phyloP scores from a whole-genome alignment of 2,888 invertebrate genomes.

The Apomyelois bistriatella region DNA sequence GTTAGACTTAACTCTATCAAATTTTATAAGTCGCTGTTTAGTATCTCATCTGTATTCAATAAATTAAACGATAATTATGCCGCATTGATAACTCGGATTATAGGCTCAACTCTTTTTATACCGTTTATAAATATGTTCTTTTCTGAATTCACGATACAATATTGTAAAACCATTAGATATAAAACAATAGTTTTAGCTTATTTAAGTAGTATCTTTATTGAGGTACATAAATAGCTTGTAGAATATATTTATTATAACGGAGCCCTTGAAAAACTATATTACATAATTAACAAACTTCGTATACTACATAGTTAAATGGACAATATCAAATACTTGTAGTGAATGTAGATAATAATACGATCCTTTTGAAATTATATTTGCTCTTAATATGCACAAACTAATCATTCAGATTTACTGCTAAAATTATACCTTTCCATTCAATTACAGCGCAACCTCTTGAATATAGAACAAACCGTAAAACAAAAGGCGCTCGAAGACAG shows the following conservation, averaged over 20 bases:
- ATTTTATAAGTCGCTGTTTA: constrained; percentile 55
- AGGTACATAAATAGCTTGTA: too few relatives aligned
- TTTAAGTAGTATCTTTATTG: too few relatives aligned
- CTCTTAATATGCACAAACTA: background rate
- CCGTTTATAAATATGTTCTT: background rate
- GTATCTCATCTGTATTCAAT: constrained; percentile 64
- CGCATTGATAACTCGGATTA: background rate
- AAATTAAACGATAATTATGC: constrained; percentile 30
- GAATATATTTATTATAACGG: too few relatives aligned
- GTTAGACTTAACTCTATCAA: constrained; percentile 52
- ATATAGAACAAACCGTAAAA: constrained; percentile 25
- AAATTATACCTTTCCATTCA: constrained; percentile 14
- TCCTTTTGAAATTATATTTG: too few relatives aligned
- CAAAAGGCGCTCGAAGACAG: constrained; percentile 31
- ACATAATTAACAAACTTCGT: too few relatives aligned
- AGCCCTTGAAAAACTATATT: too few relatives aligned
- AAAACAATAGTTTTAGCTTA: too few relatives aligned
- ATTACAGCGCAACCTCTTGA: constrained; percentile 13
- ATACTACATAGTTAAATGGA: too few relatives aligned
- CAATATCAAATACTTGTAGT: too few relatives aligned
- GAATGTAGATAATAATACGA: too few relatives aligned
- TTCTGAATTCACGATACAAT: background rate
- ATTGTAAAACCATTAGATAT: background rate
- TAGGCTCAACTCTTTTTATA: constrained; percentile 1
- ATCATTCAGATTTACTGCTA: constrained; percentile 12